phyloP scores from a whole-genome alignment of 2,888 invertebrate species.

The Drosophila meridionalis region DNA sequence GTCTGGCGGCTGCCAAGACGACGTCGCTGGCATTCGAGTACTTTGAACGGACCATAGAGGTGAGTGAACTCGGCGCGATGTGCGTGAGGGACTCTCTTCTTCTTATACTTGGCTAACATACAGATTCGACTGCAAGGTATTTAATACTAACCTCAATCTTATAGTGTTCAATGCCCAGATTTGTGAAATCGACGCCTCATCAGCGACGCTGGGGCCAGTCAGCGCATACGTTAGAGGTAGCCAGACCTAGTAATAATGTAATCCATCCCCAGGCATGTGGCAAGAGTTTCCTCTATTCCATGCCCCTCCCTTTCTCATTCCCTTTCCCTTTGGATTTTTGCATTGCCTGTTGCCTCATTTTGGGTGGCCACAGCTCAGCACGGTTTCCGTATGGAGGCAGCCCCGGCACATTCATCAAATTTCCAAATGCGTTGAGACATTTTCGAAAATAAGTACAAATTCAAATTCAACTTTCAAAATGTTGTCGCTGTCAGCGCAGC shows the following conservation, averaged over 20 bases:
- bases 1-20: constrained; percentile 89
- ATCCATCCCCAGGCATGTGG: constrained; percentile 33
- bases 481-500: constrained; percentile 68
- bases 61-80: constrained; percentile 83
- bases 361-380: constrained; percentile 59
- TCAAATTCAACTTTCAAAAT: constrained; percentile 67
- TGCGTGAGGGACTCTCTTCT: background rate
- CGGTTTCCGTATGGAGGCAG: constrained; percentile 34
- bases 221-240: constrained; percentile 76
- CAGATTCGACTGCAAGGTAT: constrained; percentile 10
- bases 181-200: constrained; percentile 77
- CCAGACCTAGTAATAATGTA: constrained; percentile 10
- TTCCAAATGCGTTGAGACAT: constrained; percentile 71
- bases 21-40: constrained; percentile 90
- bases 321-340: constrained; percentile 12
- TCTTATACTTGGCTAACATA: background rate
- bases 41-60: constrained; percentile 92
- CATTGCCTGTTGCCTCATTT: constrained; percentile 29
- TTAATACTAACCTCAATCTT: constrained; percentile 52
- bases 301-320: background rate
- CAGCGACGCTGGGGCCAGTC: constrained; percentile 81
- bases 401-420: constrained; percentile 73
- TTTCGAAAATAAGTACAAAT: constrained; percentile 68
- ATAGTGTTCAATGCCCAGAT: constrained; percentile 82
- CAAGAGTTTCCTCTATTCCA: background rate